Evolutionary conservation across 1,140 invertebrate species (phyloP), one percentile per base, ranked within the genome.

Genomic region (Heliconius melpomene): DNA sequence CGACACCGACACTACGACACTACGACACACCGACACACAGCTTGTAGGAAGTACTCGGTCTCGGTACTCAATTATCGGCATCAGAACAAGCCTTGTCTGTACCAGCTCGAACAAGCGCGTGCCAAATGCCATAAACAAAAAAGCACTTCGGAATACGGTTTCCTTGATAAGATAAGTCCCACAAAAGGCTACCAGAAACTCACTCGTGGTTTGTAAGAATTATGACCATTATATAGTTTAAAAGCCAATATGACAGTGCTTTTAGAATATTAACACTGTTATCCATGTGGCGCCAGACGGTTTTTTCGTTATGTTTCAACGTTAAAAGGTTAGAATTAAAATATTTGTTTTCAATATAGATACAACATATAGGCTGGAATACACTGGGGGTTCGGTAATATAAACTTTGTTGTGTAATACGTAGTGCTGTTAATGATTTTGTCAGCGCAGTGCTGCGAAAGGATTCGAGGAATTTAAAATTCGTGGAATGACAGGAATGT

Each of bases 81-180:
- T 79, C 70, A 79, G 81, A 81, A 85, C 77, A 83, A 81, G 80
- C 73, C 71, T 73, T 85, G 80, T 70, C 82, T 84, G 80, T 81
- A 54, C n/a, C n/a, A 50, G 18, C 29, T 78, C 78, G 66, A 85
- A 88, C 81, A 86, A 89, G 85, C 88, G 82, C 85, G 86, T 90
- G 84, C 88, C 85, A 88, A 87, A 86, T 82, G 80, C 75, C 75
- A 79, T 81, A 79, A 79, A 86, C 82, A 87, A 88, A 88, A 87
- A 88, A 83, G 74, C 73, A 85, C 81, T 81, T 83, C 77, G 83
- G 82, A 78, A 79, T 85, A 86, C 83, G 86, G 82, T 86, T 87
- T 78, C 83, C 81, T 78, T 84, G 89, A 92, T 92, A 90, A 92
- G 80, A 87, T 90, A 90, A 88, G 40, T 80, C 86, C 80, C 77